Base-by-base conservation (phyloP, 1,140 invertebrate species). In the Nasonia longicornis region DNA sequence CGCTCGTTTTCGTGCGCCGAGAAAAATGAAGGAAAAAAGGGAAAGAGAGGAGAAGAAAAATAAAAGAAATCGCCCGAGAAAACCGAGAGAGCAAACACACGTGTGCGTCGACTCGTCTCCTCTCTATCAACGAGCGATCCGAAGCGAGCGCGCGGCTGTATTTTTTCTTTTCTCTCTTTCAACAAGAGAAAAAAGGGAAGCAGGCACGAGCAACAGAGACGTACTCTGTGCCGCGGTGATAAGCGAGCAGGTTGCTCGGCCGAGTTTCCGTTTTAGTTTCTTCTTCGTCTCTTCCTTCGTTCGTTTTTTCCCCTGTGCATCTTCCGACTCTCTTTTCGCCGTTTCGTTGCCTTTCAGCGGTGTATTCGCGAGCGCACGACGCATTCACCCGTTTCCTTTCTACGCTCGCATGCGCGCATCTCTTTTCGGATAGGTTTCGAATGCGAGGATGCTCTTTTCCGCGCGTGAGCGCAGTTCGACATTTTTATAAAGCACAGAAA, bases 231-330 rank as follows among this genome's bases (percentile, higher is more conserved):
- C 69, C 11, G 42, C 8, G 3, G 52, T 64, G 77, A 79, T 79
- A 79, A 79, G 77, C 45, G 26, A 58, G 31, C 48, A 70, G 20
- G 38, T 78, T 71, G 78, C 67, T 71, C 67, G 63, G 38, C 72
- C 73, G 63, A 67, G 31, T 69, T 70, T 35, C 20, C 35, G 42
- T 77, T 76, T 52, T 45, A 20, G 2, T 42, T 64, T 77, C 52
- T n/a, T 74, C 58, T 38, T 35, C 22, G 26, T 77, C 26, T 38
- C 12, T 14, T 77, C 26, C 45, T n/a, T 58, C 11, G 8, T 20
- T 22, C n/a, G 6, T 26, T 63, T 77, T 77, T 42, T 67, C 38
- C 48, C 58, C 42, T 66, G 31, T 35, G 1, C 72, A 58, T 16
- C 8, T 58, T 58, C 7, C n/a, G 2, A 26, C 8, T 6, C 64